phyloP scores from a whole-genome alignment of 2,888 invertebrate genomes.

The Eupithecia dodoneata region DNA sequence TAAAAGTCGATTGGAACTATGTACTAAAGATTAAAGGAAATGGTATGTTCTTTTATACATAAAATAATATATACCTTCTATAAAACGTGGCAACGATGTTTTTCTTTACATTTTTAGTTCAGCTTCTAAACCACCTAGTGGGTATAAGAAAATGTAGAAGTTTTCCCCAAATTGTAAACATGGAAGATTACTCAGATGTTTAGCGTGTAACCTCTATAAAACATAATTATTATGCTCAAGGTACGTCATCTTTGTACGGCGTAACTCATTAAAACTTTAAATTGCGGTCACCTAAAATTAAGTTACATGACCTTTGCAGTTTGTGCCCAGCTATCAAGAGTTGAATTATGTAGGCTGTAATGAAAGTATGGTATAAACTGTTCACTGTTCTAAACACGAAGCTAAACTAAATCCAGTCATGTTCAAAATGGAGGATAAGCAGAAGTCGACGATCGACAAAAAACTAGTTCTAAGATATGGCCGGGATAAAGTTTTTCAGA shows the following conservation, averaged over 20 bases:
- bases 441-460: background rate
- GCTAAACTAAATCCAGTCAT: background rate
- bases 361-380: constrained; percentile 1
- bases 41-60: background rate
- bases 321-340: constrained; percentile 24
- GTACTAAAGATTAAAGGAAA: too few species aligned
- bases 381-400: background rate
- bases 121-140: background rate
- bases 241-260: constrained; percentile 47
- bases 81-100: background rate
- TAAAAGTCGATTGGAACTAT: too few species aligned
- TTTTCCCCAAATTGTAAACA: background rate
- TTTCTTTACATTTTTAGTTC: background rate
- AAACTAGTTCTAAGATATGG: background rate
- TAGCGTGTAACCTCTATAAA: background rate
- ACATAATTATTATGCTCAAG: constrained; percentile 48
- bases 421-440: background rate
- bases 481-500: background rate
- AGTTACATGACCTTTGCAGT: constrained; percentile 43
- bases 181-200: constrained; percentile 7
- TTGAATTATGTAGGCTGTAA: constrained; percentile 16
- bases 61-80: background rate
- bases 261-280: constrained; percentile 61
- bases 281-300: constrained; percentile 58
- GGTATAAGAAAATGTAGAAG: background rate